Percentiles rank a stretch among this genome's conserved stretches.
Conservation (phyloP, 1,140 invertebrate genomes). For the Dreissena polymorpha region DNA sequence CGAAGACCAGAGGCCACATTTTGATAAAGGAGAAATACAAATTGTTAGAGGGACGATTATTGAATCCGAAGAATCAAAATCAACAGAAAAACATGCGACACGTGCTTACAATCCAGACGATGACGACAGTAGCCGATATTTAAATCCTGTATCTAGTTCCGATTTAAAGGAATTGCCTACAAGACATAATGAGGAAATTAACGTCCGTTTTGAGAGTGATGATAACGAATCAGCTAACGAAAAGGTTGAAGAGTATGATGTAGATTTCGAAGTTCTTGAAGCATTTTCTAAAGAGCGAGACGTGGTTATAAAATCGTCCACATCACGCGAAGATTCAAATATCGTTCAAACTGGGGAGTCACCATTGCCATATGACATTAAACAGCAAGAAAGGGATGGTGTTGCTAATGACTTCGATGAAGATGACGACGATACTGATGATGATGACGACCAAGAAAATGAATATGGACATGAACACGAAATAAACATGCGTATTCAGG, state of each 20-base stretch:
- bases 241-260: slow-evolving; percentile 2
- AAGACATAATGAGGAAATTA: too few relatives aligned
- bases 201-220: too few relatives aligned
- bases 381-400: background rate
- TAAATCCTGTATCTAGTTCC: too few relatives aligned
- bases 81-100: too few relatives aligned
- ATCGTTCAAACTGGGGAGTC: background rate
- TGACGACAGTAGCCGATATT: too few relatives aligned
- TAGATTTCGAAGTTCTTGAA: slow-evolving; percentile 14
- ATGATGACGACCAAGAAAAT: background rate
- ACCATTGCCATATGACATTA: background rate
- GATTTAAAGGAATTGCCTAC: too few relatives aligned
- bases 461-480: background rate
- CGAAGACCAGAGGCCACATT: too few relatives aligned
- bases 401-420: too few relatives aligned
- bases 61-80: too few relatives aligned
- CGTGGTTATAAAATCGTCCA: slow-evolving; percentile 11
- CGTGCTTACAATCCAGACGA: too few relatives aligned
- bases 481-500: background rate
- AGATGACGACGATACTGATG: background rate
- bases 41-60: too few relatives aligned
- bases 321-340: background rate
- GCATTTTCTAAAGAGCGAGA: background rate
- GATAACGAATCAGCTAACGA: background rate
- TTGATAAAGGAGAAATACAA: too few relatives aligned